Conservation (phyloP, 1,140 invertebrate species). For the Lepidurus apus region DNA sequence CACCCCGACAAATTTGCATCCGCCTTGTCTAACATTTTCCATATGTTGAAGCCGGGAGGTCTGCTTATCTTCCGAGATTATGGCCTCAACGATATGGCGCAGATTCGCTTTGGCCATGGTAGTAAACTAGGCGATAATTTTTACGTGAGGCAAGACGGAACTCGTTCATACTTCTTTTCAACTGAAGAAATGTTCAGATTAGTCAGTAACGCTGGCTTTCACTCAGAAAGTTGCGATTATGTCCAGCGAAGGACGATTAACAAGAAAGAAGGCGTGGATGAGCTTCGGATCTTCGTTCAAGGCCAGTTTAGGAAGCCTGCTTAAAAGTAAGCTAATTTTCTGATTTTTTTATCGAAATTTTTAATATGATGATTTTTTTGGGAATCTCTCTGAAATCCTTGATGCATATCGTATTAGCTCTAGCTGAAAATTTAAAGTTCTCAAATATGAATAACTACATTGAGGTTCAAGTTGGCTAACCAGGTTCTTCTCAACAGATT, state of each 20-base stretch:
- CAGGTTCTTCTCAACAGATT: slow-evolving; percentile 24
- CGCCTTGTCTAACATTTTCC: slow-evolving; percentile 63
- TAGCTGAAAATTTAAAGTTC: slow-evolving; percentile 24
- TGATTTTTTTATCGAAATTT: neutral
- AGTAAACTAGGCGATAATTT: slow-evolving; percentile 91
- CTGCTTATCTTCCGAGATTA: slow-evolving; percentile 91
- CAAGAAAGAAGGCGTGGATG: slow-evolving; percentile 82
- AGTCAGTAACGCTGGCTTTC: slow-evolving; percentile 62
- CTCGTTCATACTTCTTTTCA: slow-evolving; percentile 79
- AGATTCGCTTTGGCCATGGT: slow-evolving; percentile 85
- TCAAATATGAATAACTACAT: slow-evolving; percentile 38
- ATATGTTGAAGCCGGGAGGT: slow-evolving; percentile 71
- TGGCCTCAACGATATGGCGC: slow-evolving; percentile 96
- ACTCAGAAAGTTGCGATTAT: slow-evolving; percentile 62
- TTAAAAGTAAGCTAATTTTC: slow-evolving; percentile 11
- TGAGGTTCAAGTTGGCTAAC: slow-evolving; percentile 36
- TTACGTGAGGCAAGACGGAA: slow-evolving; percentile 96
- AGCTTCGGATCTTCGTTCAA: slow-evolving; percentile 85
- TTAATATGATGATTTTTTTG: slow-evolving; percentile 27
- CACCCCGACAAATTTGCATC: slow-evolving; percentile 68
- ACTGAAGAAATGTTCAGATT: slow-evolving; percentile 59
- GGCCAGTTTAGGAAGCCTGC: slow-evolving; percentile 63
- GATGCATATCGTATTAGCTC: slow-evolving; percentile 28
- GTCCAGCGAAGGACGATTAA: slow-evolving; percentile 82
- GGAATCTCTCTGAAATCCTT: slow-evolving; percentile 26